These are phyloP conservation scores for Caenorhabditis angaria DNA, from an alignment of 2,888 invertebrate species.

Conservation along the genomic window DNA sequence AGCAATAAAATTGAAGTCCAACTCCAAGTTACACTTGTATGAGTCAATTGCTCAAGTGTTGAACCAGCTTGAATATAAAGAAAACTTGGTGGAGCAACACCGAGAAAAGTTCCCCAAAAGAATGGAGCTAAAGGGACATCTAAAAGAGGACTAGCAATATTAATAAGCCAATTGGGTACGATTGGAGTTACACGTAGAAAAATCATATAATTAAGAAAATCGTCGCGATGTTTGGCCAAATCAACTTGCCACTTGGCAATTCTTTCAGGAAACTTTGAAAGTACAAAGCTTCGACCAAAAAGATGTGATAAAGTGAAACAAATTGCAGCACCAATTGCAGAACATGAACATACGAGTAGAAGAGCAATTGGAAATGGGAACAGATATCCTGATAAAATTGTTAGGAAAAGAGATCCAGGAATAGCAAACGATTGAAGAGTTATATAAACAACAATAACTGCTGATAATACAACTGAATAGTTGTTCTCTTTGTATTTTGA, in stretches of 20 bases:
- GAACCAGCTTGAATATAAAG: slow-evolving; percentile 97
- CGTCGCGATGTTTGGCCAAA: slow-evolving; percentile 81
- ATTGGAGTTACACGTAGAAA: slow-evolving; percentile 96
- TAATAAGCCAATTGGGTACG: slow-evolving; percentile 98
- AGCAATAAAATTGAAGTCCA: slow-evolving; percentile 74
- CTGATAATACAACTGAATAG: slow-evolving; percentile 81
- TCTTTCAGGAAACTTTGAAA: slow-evolving; percentile 81
- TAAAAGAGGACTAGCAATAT: slow-evolving; percentile 93
- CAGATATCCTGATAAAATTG: slow-evolving; percentile 93
- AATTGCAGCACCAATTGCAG: slow-evolving; percentile 91
- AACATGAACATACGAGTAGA: slow-evolving; percentile 83
- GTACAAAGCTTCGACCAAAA: slow-evolving; percentile 85
- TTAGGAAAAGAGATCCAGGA: slow-evolving; percentile 96
- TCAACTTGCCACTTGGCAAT: slow-evolving; percentile 86
- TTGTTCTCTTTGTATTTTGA: slow-evolving; percentile 90
- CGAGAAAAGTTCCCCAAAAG: slow-evolving; percentile 92
- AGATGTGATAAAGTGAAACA: slow-evolving; percentile 93
- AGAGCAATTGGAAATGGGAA: slow-evolving; percentile 92
- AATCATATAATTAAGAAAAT: slow-evolving; percentile 93
- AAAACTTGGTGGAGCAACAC: slow-evolving; percentile 95
- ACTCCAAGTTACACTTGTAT: slow-evolving; percentile 81
- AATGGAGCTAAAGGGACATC: slow-evolving; percentile 92
- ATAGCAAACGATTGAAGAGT: slow-evolving; percentile 99
- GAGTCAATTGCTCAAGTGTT: slow-evolving; percentile 90
- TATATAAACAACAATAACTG: slow-evolving; percentile 89